phyloP scores from a whole-genome alignment of 1,140 invertebrate species.

The Varroa destructor region DNA sequence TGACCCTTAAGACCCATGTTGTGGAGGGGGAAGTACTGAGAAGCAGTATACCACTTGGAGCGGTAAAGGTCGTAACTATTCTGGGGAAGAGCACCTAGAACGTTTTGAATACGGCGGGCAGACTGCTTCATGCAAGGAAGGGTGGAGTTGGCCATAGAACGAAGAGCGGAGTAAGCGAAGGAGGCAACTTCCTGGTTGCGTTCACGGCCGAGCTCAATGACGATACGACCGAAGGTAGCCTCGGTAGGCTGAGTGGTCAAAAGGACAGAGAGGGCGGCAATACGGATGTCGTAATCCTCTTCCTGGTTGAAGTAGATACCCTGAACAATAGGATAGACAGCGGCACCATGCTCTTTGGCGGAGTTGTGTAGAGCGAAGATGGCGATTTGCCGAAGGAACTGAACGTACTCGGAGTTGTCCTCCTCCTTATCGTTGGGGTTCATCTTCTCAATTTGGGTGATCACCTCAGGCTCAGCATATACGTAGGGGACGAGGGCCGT shows the following conservation, averaged over 20 bases:
- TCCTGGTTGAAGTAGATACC: constrained; percentile 31
- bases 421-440: background rate
- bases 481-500: constrained; percentile 25
- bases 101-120: constrained; percentile 20
- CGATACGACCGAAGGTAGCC: constrained; percentile 34
- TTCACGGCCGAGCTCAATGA: constrained; percentile 34
- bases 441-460: background rate
- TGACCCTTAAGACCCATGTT: constrained; percentile 18
- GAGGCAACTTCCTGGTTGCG: constrained; percentile 36
- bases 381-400: constrained; percentile 25
- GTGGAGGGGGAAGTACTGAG: background rate
- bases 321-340: constrained; percentile 20
- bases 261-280: constrained; percentile 35
- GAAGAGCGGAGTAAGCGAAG: constrained; percentile 36
- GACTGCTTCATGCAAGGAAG: constrained; percentile 28
- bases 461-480: constrained; percentile 10
- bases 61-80: background rate
- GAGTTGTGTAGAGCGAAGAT: constrained; percentile 13
- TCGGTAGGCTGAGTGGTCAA: constrained; percentile 32
- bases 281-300: constrained; percentile 34
- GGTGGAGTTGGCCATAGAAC: constrained; percentile 34
- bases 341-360: constrained; percentile 3
- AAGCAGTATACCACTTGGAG: background rate
- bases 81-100: constrained; percentile 9
- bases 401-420: constrained; percentile 19